Percentiles rank a stretch among this genome's conserved stretches.
phyloP scores from a whole-genome alignment of 1,140 invertebrate species.

The Brachionus calyciflorus region DNA sequence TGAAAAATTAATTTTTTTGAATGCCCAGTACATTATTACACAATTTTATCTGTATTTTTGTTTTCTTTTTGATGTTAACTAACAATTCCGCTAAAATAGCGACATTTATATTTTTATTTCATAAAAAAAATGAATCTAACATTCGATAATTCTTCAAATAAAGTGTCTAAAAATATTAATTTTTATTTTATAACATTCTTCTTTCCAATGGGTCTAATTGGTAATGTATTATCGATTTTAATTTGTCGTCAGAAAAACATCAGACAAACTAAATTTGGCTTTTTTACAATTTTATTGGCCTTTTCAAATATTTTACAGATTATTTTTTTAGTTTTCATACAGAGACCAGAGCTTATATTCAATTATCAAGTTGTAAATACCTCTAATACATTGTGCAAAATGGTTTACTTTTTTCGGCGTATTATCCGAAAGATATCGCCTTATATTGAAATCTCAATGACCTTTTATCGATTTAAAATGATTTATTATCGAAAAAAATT shows the following conservation, averaged over 20 bases:
- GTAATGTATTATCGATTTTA: background rate
- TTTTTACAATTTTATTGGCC: background rate
- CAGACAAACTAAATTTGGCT: background rate
- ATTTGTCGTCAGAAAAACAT: background rate
- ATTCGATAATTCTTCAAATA: no score
- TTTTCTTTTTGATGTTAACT: no score
- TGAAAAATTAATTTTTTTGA: no score
- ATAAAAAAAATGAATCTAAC: no score
- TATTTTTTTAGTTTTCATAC: background rate
- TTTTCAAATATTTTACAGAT: background rate
- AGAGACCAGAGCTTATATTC: background rate
- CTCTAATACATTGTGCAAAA: background rate
- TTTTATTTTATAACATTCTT: background rate
- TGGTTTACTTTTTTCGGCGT: background rate
- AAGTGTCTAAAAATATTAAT: background rate
- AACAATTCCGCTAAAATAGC: no score
- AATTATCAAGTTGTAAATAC: background rate
- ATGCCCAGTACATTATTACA: no score
- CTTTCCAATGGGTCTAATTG: background rate
- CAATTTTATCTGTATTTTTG: no score
- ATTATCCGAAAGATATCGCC: background rate
- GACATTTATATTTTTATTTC: no score
- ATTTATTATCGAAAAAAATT: slow-evolving; percentile 7
- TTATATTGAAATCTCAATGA: background rate
- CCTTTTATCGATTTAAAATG: background rate